Percentiles rank a stretch among this genome's conserved stretches.
Conservation (phyloP, 2,113 vertebrate species). For the Pardalotus punctatus region DNA sequence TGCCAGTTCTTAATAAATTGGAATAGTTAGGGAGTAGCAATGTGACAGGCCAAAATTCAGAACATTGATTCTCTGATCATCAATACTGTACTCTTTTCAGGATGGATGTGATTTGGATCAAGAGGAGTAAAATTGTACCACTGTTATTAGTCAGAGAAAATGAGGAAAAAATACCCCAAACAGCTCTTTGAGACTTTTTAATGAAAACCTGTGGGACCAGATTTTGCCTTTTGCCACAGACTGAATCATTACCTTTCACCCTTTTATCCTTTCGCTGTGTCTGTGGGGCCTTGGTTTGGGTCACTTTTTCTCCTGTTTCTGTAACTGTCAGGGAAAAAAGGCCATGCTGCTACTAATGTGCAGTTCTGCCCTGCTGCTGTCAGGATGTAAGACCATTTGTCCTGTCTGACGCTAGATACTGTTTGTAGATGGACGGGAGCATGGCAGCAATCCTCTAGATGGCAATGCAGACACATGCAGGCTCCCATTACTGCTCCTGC, state of each 20-base stretch:
- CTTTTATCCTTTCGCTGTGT: not conserved
- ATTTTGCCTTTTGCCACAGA: not conserved
- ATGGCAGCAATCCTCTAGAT: conserved; percentile 37
- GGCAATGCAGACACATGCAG: not conserved
- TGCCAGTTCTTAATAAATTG: not conserved
- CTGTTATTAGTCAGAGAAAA: not conserved
- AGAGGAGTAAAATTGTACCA: not conserved
- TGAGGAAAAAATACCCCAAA: not conserved
- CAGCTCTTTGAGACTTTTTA: not conserved
- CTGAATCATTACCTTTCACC: not conserved
- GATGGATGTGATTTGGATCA: not conserved
- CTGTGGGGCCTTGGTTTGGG: not conserved
- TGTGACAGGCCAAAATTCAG: not conserved
- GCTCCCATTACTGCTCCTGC: not conserved
- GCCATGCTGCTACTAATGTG: not conserved
- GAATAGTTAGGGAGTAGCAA: not conserved
- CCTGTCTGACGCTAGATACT: not conserved
- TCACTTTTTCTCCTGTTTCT: not conserved
- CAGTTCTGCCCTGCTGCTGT: not conserved
- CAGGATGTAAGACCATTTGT: not conserved
- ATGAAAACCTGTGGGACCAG: not conserved
- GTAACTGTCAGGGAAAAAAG: not conserved
- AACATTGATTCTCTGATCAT: not conserved
- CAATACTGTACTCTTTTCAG: not conserved
- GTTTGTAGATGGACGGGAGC: not conserved